Percentiles rank a stretch among this genome's conserved stretches.
phyloP scores from a whole-genome alignment of 2,797 vertebrate genomes.

The Tachyglossus aculeatus region DNA sequence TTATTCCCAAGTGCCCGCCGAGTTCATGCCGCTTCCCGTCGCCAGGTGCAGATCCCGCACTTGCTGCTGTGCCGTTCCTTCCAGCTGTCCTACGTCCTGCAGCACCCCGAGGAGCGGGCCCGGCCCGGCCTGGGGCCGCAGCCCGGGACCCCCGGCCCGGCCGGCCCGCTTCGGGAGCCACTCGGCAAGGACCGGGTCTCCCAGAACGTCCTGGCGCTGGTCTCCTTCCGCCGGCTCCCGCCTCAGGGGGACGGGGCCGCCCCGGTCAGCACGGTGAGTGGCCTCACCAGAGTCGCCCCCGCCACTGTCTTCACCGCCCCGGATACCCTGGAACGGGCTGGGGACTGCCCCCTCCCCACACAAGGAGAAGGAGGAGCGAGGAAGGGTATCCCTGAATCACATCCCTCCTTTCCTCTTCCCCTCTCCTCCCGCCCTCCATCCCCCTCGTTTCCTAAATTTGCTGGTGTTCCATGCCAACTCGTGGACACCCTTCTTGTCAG shows the following conservation, averaged over 20 bases:
- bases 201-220: conserved; percentile 89
- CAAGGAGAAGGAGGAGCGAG: no score
- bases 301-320: neutral
- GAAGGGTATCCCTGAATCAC: no score
- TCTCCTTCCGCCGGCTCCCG: conserved; percentile 90
- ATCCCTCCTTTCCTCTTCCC: no score
- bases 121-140: conserved; percentile 38
- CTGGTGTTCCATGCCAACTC: no score
- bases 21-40: neutral
- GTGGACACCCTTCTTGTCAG: no score
- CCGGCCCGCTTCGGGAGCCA: conserved; percentile 65
- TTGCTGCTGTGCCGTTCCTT: conserved; percentile 93
- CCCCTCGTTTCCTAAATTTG: no score
- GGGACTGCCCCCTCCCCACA: neutral
- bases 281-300: neutral
- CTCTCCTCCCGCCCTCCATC: no score
- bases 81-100: conserved; percentile 87
- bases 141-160: neutral
- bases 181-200: conserved; percentile 89
- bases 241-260: conserved; percentile 61
- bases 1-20: neutral
- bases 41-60: conserved; percentile 88
- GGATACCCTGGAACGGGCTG: neutral
- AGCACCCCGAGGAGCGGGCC: conserved; percentile 84
- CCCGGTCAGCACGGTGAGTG: conserved; percentile 73